phyloP scores from a whole-genome alignment of 2,113 vertebrate species.

The Vulpes vulpes region DNA sequence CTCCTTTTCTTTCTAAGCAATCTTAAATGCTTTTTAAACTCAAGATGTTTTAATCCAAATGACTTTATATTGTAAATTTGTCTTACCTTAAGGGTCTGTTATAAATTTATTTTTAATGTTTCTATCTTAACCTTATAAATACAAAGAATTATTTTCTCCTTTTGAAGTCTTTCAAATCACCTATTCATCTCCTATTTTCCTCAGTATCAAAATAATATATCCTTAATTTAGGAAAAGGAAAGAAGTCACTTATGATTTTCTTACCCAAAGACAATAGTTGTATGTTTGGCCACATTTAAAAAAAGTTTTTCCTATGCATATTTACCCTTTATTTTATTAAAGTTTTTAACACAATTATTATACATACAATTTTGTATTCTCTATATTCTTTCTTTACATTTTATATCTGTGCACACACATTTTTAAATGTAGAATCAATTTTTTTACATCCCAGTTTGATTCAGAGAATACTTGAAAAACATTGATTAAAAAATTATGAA shows the following conservation, averaged over 20 bases:
- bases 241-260: constrained; percentile 25
- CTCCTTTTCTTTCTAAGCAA: constrained; percentile 76
- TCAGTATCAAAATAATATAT: not conserved
- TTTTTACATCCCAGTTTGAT: constrained; percentile 56
- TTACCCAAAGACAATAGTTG: not conserved
- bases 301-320: not conserved
- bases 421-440: constrained; percentile 20
- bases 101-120: constrained; percentile 15
- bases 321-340: constrained; percentile 24
- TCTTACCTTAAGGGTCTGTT: constrained; percentile 26
- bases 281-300: not conserved
- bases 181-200: not conserved
- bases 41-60: constrained; percentile 77
- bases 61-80: constrained; percentile 70
- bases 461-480: constrained; percentile 5
- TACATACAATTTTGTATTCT: not conserved
- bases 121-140: not conserved
- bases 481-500: constrained; percentile 27
- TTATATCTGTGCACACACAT: not conserved
- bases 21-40: constrained; percentile 79
- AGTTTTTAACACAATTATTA: not conserved
- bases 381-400: not conserved
- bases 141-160: not conserved
- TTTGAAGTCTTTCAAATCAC: constrained; percentile 37
- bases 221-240: constrained; percentile 15